Base-by-base conservation (phyloP, 2,113 vertebrate genomes). In the Melanerpes aurifrons region DNA sequence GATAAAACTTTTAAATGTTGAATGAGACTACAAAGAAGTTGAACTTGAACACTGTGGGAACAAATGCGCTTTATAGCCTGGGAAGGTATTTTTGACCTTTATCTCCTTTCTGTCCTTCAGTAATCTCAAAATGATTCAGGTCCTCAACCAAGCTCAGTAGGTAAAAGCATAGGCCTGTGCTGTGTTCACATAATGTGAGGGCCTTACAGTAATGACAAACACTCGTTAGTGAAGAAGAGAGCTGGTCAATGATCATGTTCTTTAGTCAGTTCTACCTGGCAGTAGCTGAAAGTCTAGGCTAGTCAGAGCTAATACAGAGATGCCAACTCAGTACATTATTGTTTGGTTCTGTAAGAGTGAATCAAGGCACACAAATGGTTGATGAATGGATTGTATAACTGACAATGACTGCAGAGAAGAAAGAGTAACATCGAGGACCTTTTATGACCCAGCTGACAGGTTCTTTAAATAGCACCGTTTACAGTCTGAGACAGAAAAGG, bases 141-240 rank as follows among this genome's bases (percentile, higher is more conserved):
- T 82, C 13, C 37, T 64, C 35, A 32, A 13, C 9, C 35, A 73
- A 63, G 18, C 29, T 11, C 40, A 18, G 12, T 8, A 45, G 24
- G 25, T 74, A 72, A 67, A 72, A 72, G 25, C 40, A 68, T 68
- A 68, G 26, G 26, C 20, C 3, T 67, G 6, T 26, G 4, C 37
- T 61, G 22, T 40, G 13, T 72, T 89, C 72, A 47, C 22, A 3
- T 61, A 59, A 59, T 0, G 0, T n/a, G 26, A 87, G 10, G 13
- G 24, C 43, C 32, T 81, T 48, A 20, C 15, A 37, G 10, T n/a
- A 32, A 24, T 15, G 24, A 43, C 37, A 12, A 72, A 53, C 74
- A 25, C 58, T 53, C 0, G 0, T 68, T 48, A 61, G 37, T 2
- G 5, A 90, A 28, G 7, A 64, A 61, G 66, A 61, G 31, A 71